phyloP scores from a whole-genome alignment of 1,140 invertebrate genomes.

The Drosophila elegans region DNA sequence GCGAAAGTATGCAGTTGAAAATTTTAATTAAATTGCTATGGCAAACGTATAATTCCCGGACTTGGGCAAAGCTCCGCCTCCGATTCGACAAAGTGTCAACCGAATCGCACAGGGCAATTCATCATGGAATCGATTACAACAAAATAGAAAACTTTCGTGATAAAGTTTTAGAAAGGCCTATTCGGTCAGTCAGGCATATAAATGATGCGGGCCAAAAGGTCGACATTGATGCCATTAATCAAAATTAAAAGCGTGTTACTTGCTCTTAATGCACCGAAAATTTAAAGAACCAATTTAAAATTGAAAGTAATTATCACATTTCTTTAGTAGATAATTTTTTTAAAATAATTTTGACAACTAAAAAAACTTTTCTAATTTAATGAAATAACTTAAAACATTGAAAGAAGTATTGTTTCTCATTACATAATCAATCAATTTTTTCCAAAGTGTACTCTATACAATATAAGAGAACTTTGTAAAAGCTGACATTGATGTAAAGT shows the following conservation, averaged over 20 bases:
- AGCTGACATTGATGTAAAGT: constrained; percentile 11
- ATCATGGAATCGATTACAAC: constrained; percentile 68
- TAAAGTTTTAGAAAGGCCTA: constrained; percentile 40
- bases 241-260: constrained; percentile 75
- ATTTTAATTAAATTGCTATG: constrained; percentile 76
- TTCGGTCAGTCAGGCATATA: constrained; percentile 63
- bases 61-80: neutral
- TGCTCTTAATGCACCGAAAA: neutral
- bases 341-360: too few species aligned
- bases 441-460: neutral
- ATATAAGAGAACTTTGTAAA: neutral
- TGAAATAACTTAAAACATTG: too few species aligned
- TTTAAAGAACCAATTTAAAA: too few species aligned
- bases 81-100: constrained; percentile 58
- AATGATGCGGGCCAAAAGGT: constrained; percentile 63
- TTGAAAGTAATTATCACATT: too few species aligned
- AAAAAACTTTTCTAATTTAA: too few species aligned
- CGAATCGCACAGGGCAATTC: constrained; percentile 64
- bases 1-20: constrained; percentile 60
- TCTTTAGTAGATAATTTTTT: too few species aligned
- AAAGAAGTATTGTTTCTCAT: too few species aligned
- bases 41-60: constrained; percentile 15
- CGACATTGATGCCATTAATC: constrained; percentile 63
- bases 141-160: constrained; percentile 32
- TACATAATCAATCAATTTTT: neutral